phyloP scores from a whole-genome alignment of 2,888 invertebrate species.

The Phasia obesa region DNA sequence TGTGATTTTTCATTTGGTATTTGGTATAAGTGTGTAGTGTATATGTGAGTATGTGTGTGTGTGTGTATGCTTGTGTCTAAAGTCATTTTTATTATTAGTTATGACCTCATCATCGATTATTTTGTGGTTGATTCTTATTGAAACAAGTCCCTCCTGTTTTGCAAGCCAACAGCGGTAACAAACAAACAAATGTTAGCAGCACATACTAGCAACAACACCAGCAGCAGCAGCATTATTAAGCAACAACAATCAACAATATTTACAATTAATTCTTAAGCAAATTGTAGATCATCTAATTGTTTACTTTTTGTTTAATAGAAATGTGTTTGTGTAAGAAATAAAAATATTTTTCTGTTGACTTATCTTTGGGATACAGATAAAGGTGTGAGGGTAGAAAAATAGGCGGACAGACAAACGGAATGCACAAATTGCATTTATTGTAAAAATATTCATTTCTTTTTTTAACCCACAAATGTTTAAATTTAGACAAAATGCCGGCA shows the following conservation, averaged over 20 bases:
- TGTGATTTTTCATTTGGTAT: slow-evolving; percentile 31
- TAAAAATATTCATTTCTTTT: too few species aligned
- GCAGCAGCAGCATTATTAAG: slow-evolving; percentile 10
- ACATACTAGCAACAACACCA: not conserved
- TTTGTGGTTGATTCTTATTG: slow-evolving; percentile 80
- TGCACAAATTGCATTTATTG: too few species aligned
- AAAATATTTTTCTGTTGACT: not conserved
- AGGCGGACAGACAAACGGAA: too few species aligned
- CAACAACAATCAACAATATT: slow-evolving; percentile 28
- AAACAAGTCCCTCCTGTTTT: slow-evolving; percentile 75
- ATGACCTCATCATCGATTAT: slow-evolving; percentile 83
- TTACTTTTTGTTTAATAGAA: not conserved
- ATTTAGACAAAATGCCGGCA: too few species aligned
- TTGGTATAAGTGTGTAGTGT: not conserved
- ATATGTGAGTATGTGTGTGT: slow-evolving; percentile 5
- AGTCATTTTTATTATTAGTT: slow-evolving; percentile 83
- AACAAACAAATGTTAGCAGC: slow-evolving; percentile 63
- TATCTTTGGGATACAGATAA: too few species aligned
- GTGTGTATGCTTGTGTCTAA: slow-evolving; percentile 66
- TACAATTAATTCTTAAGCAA: slow-evolving; percentile 32
- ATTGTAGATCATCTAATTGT: slow-evolving; percentile 21
- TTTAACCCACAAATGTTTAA: too few species aligned
- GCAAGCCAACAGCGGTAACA: slow-evolving; percentile 69
- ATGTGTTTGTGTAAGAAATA: not conserved
- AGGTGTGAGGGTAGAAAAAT: too few species aligned